Percentiles rank a stretch among this genome's conserved stretches.
phyloP scores from a whole-genome alignment of 2,888 invertebrate genomes.

The Melanophora roralis region DNA sequence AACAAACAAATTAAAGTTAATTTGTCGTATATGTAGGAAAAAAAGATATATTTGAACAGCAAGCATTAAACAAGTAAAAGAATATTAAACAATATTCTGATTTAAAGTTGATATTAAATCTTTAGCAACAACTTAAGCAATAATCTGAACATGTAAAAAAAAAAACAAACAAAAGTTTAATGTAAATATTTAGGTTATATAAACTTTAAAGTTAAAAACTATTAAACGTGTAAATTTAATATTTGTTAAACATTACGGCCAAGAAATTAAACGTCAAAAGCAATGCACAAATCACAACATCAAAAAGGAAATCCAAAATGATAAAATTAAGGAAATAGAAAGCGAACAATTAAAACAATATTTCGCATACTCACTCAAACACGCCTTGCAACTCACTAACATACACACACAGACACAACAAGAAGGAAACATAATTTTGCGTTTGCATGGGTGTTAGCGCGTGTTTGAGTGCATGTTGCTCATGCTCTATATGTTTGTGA shows the following conservation, averaged over 20 bases:
- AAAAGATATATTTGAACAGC: conserved; percentile 24
- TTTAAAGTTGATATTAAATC: background rate
- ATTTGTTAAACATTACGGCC: conserved; percentile 36
- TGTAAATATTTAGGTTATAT: conserved; percentile 4
- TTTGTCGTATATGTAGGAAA: background rate
- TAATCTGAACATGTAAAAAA: too few relatives aligned
- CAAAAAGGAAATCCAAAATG: conserved; percentile 77
- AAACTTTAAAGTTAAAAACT: conserved; percentile 20
- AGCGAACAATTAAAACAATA: conserved; percentile 65
- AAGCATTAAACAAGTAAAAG: conserved; percentile 27
- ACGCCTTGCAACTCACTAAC: background rate
- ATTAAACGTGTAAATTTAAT: conserved; percentile 35
- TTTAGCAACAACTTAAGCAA: too few relatives aligned
- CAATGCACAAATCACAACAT: conserved; percentile 75
- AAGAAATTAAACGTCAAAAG: conserved; percentile 65
- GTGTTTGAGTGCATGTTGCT: conserved; percentile 9
- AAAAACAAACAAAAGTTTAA: background rate
- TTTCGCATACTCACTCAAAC: conserved; percentile 29
- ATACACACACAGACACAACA: background rate
- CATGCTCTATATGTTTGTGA: conserved; percentile 21
- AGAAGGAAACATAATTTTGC: background rate
- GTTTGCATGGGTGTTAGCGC: conserved; percentile 17
- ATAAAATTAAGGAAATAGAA: conserved; percentile 41
- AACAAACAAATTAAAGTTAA: conserved; percentile 70
- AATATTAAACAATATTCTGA: background rate